These are phyloP conservation scores for Rhinopomastus cyanomelas DNA, from an alignment of 2,113 vertebrate species.

Conservation along the genomic window DNA sequence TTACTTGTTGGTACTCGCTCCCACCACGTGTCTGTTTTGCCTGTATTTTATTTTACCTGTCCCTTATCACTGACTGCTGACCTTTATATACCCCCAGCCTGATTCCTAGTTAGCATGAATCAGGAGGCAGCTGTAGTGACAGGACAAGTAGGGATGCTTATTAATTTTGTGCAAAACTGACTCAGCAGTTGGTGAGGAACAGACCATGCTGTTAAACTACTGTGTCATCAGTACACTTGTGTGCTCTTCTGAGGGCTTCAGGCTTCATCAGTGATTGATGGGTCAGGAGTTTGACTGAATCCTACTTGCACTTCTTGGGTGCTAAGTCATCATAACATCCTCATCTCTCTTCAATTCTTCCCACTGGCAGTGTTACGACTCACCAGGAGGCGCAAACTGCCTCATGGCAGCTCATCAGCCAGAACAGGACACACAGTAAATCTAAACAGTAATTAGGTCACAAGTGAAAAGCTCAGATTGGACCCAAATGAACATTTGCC, in stretches of 20 bases:
- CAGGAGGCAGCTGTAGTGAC: neutral
- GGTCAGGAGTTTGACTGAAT: neutral
- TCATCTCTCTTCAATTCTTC: neutral
- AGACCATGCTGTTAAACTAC: neutral
- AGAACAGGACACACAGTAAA: neutral
- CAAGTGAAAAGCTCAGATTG: neutral
- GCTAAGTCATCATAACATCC: neutral
- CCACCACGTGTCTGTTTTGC: neutral
- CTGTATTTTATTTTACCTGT: neutral
- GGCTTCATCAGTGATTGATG: neutral
- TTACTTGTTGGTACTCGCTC: neutral
- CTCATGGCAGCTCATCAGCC: neutral
- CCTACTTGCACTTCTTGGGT: neutral
- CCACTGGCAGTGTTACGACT: neutral
- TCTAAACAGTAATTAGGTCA: constrained; percentile 3
- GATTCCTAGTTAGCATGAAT: neutral
- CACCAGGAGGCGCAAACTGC: neutral
- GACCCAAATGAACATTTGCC: neutral
- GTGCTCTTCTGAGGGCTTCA: neutral
- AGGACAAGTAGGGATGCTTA: neutral
- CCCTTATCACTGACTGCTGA: neutral
- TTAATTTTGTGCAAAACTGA: constrained; percentile 1
- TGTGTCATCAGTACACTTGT: neutral
- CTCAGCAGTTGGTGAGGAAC: neutral
- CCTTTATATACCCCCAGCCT: neutral